Evolutionary conservation across 1,140 invertebrate species (phyloP).

Genomic region (Drusus annulatus): DNA sequence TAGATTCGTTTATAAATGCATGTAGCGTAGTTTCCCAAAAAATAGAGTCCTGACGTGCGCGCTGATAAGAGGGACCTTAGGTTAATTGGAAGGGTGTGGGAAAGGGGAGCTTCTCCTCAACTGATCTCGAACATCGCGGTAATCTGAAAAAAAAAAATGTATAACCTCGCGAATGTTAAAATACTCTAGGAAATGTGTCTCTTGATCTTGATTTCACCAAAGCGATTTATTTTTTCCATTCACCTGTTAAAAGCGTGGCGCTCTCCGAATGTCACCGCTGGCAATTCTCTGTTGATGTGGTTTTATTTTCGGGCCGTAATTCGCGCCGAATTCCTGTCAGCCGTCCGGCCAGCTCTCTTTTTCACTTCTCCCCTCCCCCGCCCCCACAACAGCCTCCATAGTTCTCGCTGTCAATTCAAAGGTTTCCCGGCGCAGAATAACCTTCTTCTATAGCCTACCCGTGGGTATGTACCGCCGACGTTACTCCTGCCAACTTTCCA

Average conservation of each 20-base stretch:
- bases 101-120: no score
- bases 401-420: slow-evolving; percentile 23
- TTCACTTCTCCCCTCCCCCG: background rate
- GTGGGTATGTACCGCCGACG: background rate
- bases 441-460: background rate
- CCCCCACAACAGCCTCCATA: background rate
- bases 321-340: slow-evolving; percentile 7
- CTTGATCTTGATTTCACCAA: no score
- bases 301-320: slow-evolving; percentile 24
- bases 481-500: background rate
- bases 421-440: slow-evolving; percentile 6
- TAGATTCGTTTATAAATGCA: no score
- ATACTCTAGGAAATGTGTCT: no score
- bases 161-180: no score
- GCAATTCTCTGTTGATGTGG: slow-evolving; percentile 6
- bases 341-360: background rate
- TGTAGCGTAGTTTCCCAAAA: no score
- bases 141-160: no score
- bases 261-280: slow-evolving; percentile 7
- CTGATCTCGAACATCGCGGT: no score
- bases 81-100: no score
- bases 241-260: background rate
- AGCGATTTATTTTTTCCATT: slow-evolving; percentile 3
- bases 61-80: no score
- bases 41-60: no score